Conservation (phyloP, 2,797 vertebrate genomes). For the Adrianichthys oophorus region DNA sequence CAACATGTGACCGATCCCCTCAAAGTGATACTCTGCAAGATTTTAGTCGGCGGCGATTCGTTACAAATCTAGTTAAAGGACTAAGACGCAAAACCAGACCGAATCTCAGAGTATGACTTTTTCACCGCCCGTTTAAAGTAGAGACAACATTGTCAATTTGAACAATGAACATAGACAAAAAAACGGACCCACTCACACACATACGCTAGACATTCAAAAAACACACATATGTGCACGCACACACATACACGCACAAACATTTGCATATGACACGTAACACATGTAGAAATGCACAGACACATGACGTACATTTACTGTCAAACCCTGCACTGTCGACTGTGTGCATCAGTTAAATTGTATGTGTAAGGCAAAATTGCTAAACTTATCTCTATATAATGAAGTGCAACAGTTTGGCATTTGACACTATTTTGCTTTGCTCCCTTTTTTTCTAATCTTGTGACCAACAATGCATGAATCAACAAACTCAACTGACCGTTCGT, state of each 20-base stretch:
- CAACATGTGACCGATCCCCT: constrained; percentile 53
- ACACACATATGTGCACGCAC: constrained; percentile 33
- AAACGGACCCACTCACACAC: constrained; percentile 55
- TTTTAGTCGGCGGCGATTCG: constrained; percentile 38
- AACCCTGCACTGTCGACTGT: constrained; percentile 47
- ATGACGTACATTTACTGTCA: constrained; percentile 68
- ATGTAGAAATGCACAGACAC: constrained; percentile 79
- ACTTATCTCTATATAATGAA: constrained; percentile 5
- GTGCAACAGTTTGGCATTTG: constrained; percentile 10
- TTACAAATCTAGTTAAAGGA: constrained; percentile 13
- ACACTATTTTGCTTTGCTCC: constrained; percentile 8
- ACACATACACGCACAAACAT: constrained; percentile 36
- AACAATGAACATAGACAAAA: constrained; percentile 72
- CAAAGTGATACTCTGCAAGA: constrained; percentile 75
- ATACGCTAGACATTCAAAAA: constrained; percentile 38
- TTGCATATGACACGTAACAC: constrained; percentile 65
- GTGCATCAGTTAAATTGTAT: constrained; percentile 13
- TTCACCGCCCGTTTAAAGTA: constrained; percentile 69
- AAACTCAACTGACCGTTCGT: constrained; percentile 49
- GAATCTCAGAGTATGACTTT: constrained; percentile 75
- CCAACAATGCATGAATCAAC: constrained; percentile 43
- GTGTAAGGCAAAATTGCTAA: constrained; percentile 9
- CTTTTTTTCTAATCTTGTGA: constrained; percentile 25
- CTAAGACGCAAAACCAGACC: constrained; percentile 31
- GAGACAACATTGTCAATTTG: constrained; percentile 70